Evolutionary conservation across 2,797 vertebrate genomes (phyloP), one percentile per base, ranked within the genome.

Genomic region (Bovichtus diacanthus): DNA sequence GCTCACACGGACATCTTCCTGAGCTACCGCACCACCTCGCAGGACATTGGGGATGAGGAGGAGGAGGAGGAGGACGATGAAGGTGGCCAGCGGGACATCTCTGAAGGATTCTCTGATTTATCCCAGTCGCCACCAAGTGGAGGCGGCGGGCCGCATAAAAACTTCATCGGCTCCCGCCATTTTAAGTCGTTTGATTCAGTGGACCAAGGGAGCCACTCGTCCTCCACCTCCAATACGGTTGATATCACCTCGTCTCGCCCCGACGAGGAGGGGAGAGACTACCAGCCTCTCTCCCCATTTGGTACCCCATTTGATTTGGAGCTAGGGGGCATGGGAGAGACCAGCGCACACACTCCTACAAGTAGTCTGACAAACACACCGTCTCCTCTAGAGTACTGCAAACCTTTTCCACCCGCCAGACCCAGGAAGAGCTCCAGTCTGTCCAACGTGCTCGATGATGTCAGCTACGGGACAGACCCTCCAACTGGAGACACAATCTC

Each of bases 341-440:
- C 63, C 0, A 95, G 95, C 3, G 73, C 93, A 0, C 93, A 96
- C n/a, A 97, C 96, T 0, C 96, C 97, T 0, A 92, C 91, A 64
- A 97, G 96, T 1, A 98, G 97, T 25, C 93, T 95, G 59, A 94
- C 96, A 0, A 96, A 96, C 54, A 99, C 98, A 0, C 97, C 97
- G 0, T 99, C 98, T 0, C 96, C 98, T 0, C 84, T 99, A 41
- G 98, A 99, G 50, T 95, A 94, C 50, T 95, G 94, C 60, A 97
- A 97, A 78, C 93, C 96, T 8, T 99, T 99, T 80, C 95, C 95
- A 0, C 92, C 95, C 0, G 87, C 93, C 46, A 93, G 94, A 5
- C 94, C 94, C 0, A 95, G 96, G 73, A 99, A 98, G 92, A 99
- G 98, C 90, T 99, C 97, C 85, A 99, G 98, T 88, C 94, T 99